Conservation (phyloP, 1,140 invertebrate genomes). For the Forficula auricularia region DNA sequence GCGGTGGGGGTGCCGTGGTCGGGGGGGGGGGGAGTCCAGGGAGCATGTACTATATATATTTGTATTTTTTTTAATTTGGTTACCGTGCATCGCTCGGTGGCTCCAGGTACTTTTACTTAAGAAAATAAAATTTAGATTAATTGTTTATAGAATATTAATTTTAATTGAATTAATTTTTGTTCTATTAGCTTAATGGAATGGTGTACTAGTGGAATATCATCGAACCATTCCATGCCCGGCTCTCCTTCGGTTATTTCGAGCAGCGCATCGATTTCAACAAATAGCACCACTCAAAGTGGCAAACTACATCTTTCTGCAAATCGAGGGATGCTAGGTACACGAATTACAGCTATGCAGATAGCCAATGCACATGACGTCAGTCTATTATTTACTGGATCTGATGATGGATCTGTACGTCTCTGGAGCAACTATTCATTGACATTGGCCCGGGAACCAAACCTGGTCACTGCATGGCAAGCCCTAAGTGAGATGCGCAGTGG, state of each 20-base stretch:
- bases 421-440: constrained; percentile 34
- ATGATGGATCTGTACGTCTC: constrained; percentile 60
- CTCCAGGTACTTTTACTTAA: too few species aligned
- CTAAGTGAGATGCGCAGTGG: constrained; percentile 39
- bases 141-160: too few species aligned
- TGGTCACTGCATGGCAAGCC: constrained; percentile 69
- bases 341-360: constrained; percentile 67
- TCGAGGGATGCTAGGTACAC: constrained; percentile 27
- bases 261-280: too few species aligned
- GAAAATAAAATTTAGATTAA: too few species aligned
- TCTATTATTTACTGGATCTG: constrained; percentile 50
- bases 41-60: too few species aligned
- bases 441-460: constrained; percentile 32
- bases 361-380: constrained; percentile 74
- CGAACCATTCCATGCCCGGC: not conserved
- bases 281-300: too few species aligned
- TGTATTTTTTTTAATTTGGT: too few species aligned
- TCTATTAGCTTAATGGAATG: constrained; percentile 8
- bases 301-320: constrained; percentile 11
- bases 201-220: not conserved
- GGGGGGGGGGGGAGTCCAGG: too few species aligned
- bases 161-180: constrained; percentile 2
- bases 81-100: too few species aligned
- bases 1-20: too few species aligned
- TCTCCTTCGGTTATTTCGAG: too few species aligned